Evolutionary conservation across 2,888 invertebrate genomes (phyloP), one percentile per base, ranked within the genome.

Genomic region (Nowickia ferox): DNA sequence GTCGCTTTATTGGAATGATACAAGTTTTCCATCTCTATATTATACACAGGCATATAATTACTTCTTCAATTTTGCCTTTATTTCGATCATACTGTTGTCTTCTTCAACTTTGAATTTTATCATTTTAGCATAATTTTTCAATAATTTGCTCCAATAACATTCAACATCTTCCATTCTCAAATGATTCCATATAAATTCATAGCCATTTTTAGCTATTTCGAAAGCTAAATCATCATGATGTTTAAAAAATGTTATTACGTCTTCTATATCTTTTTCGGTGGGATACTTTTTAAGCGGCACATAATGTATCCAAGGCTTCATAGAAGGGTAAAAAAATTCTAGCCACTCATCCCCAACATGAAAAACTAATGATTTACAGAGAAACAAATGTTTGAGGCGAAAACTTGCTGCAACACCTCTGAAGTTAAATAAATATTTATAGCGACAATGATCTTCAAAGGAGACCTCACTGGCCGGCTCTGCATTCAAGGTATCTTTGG

Each of bases 391-490:
- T 92, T 98, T 98, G 75, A 98, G 95, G n/a, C 99, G 95, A 91
- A 99, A 99, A 92, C 98, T 98, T 11, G 99, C 99, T 3, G 99
- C 98, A 0, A 99, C 98, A 2, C 99, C 99, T 87, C 98, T 95
- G 91, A 97, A 99, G 93, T 99, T 99, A 91, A 99, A 98, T 55
- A 99, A 94, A 92, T 97, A 99, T 92, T 97, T 98, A 93, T 96
- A 98, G 92, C 95, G 95, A 93, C 99, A 99, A 92, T 99, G 99
- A 13, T 97, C 96, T 93, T 97, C 97, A 88, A 99, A 95, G 0
- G 96, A 94, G 0, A 98, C 96, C 93, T 98, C 98, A 78, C 94
- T 90, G 0, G 98, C 98, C 68, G 99, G 97, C 38, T 96, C 94
- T 15, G 95, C 95, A 90, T 96, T 94, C 11, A 99, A 94, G 0